Percentiles rank a stretch among this genome's conserved stretches.
Evolutionary conservation across 2,797 vertebrate species (phyloP).

Genomic region (Sparus aurata): DNA sequence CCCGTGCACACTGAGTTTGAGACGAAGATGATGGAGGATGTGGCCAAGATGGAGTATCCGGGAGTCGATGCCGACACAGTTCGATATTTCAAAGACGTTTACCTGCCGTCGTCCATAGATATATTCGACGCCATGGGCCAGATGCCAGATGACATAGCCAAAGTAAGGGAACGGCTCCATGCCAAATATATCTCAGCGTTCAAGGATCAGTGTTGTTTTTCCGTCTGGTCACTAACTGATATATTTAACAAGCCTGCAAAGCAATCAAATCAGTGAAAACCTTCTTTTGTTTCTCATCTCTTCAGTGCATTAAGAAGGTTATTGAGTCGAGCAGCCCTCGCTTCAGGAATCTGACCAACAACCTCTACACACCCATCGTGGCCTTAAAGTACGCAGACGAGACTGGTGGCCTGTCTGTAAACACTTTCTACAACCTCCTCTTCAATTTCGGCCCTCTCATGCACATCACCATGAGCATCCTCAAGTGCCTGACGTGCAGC

Average conservation of each 20-base stretch:
- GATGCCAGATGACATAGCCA: slow-evolving; percentile 89
- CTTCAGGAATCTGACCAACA: slow-evolving; percentile 92
- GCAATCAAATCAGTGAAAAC: slow-evolving; percentile 9
- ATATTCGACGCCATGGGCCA: slow-evolving; percentile 93
- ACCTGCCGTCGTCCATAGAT: slow-evolving; percentile 90
- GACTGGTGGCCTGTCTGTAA: slow-evolving; percentile 90
- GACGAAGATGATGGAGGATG: slow-evolving; percentile 92
- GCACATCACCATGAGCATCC: slow-evolving; percentile 87
- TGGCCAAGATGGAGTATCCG: slow-evolving; percentile 87
- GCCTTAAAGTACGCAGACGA: slow-evolving; percentile 92
- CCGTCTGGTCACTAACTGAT: not conserved
- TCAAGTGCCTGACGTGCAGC: slow-evolving; percentile 91
- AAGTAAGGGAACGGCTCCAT: slow-evolving; percentile 76
- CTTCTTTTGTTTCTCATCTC: slow-evolving; percentile 24
- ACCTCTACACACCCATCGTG: slow-evolving; percentile 89
- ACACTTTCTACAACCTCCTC: slow-evolving; percentile 89
- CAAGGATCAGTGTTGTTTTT: slow-evolving; percentile 9
- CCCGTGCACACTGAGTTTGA: slow-evolving; percentile 94
- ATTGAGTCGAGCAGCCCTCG: slow-evolving; percentile 88
- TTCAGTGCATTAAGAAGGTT: slow-evolving; percentile 90
- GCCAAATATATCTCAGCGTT: not conserved
- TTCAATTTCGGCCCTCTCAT: slow-evolving; percentile 91
- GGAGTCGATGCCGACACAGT: slow-evolving; percentile 89
- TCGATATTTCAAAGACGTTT: slow-evolving; percentile 91
- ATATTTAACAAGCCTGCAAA: not conserved